Evolutionary conservation across 2,888 invertebrate genomes (phyloP).

Genomic region (Bombylius discolor): DNA sequence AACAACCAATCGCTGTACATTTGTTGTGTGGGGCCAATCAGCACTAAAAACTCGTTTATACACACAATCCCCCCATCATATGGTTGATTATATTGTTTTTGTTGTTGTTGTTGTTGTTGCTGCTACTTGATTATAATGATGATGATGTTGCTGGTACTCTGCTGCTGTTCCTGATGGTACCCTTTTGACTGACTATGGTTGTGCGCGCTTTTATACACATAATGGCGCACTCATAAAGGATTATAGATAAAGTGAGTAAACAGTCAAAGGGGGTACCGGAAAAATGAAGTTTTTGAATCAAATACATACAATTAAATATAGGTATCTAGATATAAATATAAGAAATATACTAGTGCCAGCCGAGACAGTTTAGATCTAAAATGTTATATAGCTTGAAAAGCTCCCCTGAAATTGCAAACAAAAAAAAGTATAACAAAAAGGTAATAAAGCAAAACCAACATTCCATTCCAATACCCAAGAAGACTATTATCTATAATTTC

Average conservation of each 20-base stretch:
- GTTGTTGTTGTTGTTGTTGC: no score
- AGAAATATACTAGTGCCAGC: not conserved
- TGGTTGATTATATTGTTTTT: not conserved
- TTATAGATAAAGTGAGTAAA: not conserved
- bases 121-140: no score
- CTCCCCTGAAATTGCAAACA: not conserved
- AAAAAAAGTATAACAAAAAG: no score
- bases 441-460: not conserved
- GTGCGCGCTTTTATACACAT: not conserved
- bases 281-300: not conserved
- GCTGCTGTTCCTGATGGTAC: not conserved
- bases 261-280: not conserved
- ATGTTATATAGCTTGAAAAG: not conserved
- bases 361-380: not conserved
- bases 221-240: not conserved
- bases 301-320: no score
- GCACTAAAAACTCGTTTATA: slow-evolving; percentile 7
- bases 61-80: slow-evolving; percentile 2
- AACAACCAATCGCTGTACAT: slow-evolving; percentile 9
- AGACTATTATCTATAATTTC: no score
- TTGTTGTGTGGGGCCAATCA: slow-evolving; percentile 9
- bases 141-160: no score
- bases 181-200: not conserved
- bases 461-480: not conserved
- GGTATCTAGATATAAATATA: not conserved